Evolutionary conservation across 1,140 invertebrate species (phyloP), one percentile per base, ranked within the genome.

Genomic region (Bombus terrestris): DNA sequence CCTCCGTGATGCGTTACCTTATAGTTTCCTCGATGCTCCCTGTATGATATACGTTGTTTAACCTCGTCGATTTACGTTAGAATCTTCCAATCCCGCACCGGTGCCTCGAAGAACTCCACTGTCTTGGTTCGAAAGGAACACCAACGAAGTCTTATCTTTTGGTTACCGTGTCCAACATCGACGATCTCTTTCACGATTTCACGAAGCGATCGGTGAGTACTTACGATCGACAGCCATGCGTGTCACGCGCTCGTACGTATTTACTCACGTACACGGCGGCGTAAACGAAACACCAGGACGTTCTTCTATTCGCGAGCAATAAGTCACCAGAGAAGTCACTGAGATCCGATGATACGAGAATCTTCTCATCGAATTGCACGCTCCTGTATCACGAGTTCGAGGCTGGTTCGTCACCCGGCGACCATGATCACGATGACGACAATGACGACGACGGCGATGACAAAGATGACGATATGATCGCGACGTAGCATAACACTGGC

Each of bases 161-260:
- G 37, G 32, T 39, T 59, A 37, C 22, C 18, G 8, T 69, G 68
- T 57, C 73, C 79, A n/a, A 18, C 39, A 32, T 39, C 47, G 15
- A 71, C 68, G 59, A 59, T 72, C 68, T 39, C 35, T 18, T 43
- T 39, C 35, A 81, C 79, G 79, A 37, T 72, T 72, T 12, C 79
- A 37, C 68, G 66, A 69, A 57, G 4, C 47, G 10, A 71, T 53
- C 77, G n/a, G 12, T 4, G 9, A 13, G 1, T 13, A 22, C 25
- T 47, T 39, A 2, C 32, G 39, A 73, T 64, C 41, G 59, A 72
- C 28, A 39, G 47, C 35, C 37, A 43, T 66, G 66, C 25, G 68
- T 43, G 78, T 32, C 35, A 59, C 35, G 41, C 66, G 71, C 10
- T 43, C 9, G 39, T 47, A 37, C 43, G n/a, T 15, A 64, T 13